phyloP scores from a whole-genome alignment of 2,113 vertebrate genomes.

The Dicentrarchus labrax region DNA sequence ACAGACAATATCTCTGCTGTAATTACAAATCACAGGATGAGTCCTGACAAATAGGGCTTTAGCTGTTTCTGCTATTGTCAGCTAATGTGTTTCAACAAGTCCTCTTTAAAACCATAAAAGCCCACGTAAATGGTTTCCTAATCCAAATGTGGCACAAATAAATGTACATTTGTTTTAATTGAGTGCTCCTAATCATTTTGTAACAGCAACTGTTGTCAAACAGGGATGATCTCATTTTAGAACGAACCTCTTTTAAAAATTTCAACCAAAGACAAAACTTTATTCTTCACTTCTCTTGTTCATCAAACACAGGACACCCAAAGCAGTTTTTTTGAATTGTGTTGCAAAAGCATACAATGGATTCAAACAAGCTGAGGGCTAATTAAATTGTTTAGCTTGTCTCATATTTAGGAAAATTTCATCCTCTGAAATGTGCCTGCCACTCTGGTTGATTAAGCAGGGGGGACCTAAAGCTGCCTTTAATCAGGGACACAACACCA shows the following conservation, averaged over 20 bases:
- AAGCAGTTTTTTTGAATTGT: constrained; percentile 26
- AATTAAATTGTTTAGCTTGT: constrained; percentile 45
- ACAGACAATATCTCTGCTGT: not conserved
- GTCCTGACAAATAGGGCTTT: not conserved
- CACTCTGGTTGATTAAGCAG: constrained; percentile 24
- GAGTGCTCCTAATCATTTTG: not conserved
- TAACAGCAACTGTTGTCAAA: constrained; percentile 15
- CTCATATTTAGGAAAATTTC: constrained; percentile 25
- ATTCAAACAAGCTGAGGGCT: constrained; percentile 46
- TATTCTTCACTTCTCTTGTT: not conserved
- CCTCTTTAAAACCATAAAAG: not conserved
- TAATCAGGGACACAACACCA: constrained; percentile 13
- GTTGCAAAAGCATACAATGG: constrained; percentile 4
- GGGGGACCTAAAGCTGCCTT: constrained; percentile 5
- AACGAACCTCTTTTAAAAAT: not conserved
- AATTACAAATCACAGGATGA: not conserved
- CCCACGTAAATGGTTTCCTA: not conserved
- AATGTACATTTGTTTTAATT: not conserved
- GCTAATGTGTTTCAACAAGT: not conserved
- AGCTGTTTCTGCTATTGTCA: not conserved
- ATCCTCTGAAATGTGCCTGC: constrained; percentile 27
- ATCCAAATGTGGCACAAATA: not conserved
- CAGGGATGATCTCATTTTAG: not conserved
- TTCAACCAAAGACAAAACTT: not conserved
- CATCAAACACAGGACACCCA: constrained; percentile 30